Percentiles rank a stretch among this genome's conserved stretches.
These are phyloP conservation scores for Plemyria rubiginata DNA, from an alignment of 2,888 invertebrate genomes.

Conservation along the genomic window DNA sequence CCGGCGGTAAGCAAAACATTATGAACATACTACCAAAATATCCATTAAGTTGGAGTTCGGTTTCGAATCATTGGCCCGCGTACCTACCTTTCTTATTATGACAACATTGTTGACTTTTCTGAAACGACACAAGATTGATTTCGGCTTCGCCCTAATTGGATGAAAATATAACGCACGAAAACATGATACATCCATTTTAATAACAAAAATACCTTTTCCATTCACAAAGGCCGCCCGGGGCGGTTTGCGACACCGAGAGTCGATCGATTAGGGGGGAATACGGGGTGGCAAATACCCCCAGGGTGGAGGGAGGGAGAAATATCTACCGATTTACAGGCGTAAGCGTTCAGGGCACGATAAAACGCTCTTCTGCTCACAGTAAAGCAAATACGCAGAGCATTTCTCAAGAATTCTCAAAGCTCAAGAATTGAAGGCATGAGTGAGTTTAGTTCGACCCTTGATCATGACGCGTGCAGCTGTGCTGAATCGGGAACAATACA, in stretches of 20 bases:
- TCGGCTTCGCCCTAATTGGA: constrained; percentile 26
- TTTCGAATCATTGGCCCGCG: background rate
- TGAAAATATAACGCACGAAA: constrained; percentile 27
- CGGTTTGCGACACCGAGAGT: constrained; percentile 51
- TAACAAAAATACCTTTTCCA: constrained; percentile 35
- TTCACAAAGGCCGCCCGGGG: constrained; percentile 31
- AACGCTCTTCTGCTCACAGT: constrained; percentile 44
- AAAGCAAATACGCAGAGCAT: constrained; percentile 51
- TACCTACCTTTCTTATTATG: background rate
- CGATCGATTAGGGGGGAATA: constrained; percentile 65
- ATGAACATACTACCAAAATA: background rate
- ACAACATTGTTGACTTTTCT: background rate
- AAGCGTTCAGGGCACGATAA: constrained; percentile 54
- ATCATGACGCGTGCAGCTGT: no score
- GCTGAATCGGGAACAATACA: no score
- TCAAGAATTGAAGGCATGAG: constrained; percentile 41
- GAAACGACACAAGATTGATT: constrained; percentile 3
- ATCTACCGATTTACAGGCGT: constrained; percentile 56
- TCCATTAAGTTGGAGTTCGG: background rate
- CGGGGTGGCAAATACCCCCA: constrained; percentile 51
- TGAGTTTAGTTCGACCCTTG: no score
- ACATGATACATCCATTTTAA: constrained; percentile 35
- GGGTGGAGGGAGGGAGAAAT: constrained; percentile 41
- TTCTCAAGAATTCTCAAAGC: constrained; percentile 48
- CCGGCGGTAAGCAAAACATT: background rate